Base-by-base conservation (phyloP, 92 coral and sea anemone genomes). In the Desmophyllum pertusum region DNA sequence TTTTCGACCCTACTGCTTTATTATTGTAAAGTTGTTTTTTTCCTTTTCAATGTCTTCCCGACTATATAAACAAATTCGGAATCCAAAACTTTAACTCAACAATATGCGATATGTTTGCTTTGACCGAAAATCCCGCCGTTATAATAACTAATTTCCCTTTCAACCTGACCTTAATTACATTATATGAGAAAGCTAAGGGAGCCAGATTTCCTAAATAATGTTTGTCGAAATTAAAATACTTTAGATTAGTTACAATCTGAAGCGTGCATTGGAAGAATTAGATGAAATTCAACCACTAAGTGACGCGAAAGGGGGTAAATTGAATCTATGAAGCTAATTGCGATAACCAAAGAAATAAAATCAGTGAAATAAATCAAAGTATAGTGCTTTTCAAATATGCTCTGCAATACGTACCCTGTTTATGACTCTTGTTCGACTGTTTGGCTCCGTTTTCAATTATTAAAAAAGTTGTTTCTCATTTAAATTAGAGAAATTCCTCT, bases 361-460 rank as follows among this genome's bases (percentile, higher is more conserved):
- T 76, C 17, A 76, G 46, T 25, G 33, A 4, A 33, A 74, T n/a
- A 30, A 14, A 38, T 8, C 30, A 41, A 17, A 33, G 57, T 41
- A 48, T 30, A 65, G 70, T 15, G 70, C 65, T n/a, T n/a, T n/a
- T n/a, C n/a, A n/a, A n/a, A n/a, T n/a, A n/a, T 45, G 57, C 45
- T 51, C 61, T 25, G 35, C 37, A 29, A 76, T 36, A 52, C 31
- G 23, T 52, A 4, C 46, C 23, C 23, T 61, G 70, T 77, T 38
- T 76, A 8, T 43, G n/a, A 37, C 13, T 37, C 33, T 53, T 75
- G 36, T 63, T n/a, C 10, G 42, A 75, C 79, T 30, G 41, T 19
- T 75, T 51, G 79, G 25, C 33, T 55, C 42, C 64, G 33, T 51
- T 75, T 51, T 67, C 17, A 75, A 75, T 75, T 50, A 75, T 75